Evolutionary conservation across 2,888 invertebrate species (phyloP).

Genomic region (Erpobdella octoculata): DNA sequence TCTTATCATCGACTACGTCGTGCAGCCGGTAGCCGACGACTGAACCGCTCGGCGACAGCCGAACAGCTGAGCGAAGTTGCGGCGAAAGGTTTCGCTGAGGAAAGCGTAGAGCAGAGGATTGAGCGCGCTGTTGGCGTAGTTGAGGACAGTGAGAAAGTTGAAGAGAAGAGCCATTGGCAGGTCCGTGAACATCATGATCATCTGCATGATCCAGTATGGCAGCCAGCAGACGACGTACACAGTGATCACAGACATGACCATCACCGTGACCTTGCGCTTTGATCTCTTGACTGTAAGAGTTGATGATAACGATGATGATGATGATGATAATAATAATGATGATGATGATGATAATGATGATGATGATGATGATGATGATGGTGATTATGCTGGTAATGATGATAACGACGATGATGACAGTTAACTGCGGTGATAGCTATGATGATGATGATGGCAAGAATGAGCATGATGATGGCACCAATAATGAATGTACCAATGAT

Average conservation of each 20-base stretch:
- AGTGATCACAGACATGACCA: constrained; percentile 49
- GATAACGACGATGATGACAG: background rate
- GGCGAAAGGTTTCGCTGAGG: constrained; percentile 49
- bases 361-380: constrained; percentile 22
- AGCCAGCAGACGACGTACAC: constrained; percentile 50
- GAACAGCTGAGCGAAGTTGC: constrained; percentile 49
- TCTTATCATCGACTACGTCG: background rate
- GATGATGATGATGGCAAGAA: constrained; percentile 11
- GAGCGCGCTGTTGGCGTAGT: constrained; percentile 49
- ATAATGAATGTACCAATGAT: background rate
- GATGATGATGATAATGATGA: constrained; percentile 19
- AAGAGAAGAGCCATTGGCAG: constrained; percentile 39
- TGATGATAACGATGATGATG: constrained; percentile 11
- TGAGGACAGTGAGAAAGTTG: constrained; percentile 46
- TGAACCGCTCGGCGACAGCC: constrained; percentile 38
- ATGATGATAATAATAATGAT: constrained; percentile 4
- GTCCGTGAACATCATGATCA: constrained; percentile 27
- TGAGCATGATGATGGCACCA: background rate
- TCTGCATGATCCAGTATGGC: constrained; percentile 49
- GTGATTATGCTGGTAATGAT: constrained; percentile 14
- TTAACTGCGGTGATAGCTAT: constrained; percentile 2
- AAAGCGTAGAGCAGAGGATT: constrained; percentile 51
- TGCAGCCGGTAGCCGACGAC: background rate
- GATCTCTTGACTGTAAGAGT: constrained; percentile 40
- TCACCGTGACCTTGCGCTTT: constrained; percentile 47